Base-by-base conservation (phyloP, 92 coral and sea anemone species). In the Porites cylindrica region DNA sequence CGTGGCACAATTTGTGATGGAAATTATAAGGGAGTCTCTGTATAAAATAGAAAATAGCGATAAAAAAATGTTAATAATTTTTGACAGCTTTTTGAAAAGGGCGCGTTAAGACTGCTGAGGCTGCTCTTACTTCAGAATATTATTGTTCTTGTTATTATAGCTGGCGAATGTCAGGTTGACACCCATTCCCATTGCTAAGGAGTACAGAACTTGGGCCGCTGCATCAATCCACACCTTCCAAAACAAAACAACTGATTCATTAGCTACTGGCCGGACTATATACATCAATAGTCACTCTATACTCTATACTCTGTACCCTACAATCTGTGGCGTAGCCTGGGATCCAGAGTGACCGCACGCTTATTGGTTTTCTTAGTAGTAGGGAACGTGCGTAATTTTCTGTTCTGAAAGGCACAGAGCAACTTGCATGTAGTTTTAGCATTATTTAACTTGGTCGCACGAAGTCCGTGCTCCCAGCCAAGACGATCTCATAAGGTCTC, bases 151-250 rank as follows among this genome's bases (percentile, higher is more conserved):
- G n/a, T 88, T 91, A 66, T 94, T 96, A 91, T 94, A 96, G 81
- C 99, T 96, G 68, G 96, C 94, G 76, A 95, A 96, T 10, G 89
- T 92, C 10, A 96, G 91, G 12, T 91, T 89, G 12, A 94, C 99
- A 11, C 98, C 99, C 66, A 94, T 75, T 4, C 99, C 99, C 87
- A 96, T 91, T 0, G 95, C 91, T 64, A 96, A 78, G 1, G 99
- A 94, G 80, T 94, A 94, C 68, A 94, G 85, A 47, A 96, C 93
- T 72, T 94, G 99, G 0, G 98, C 90, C 1, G 99, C 99, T 9
- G 95, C 99, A 50, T 91, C 98, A 1, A 96, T 77, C 99, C 99
- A 96, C 19, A 94, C 99, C 99, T 96, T 38, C 61, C 11, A 12
- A 10, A 56, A 56, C 61, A 56, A 56, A 10, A 54, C 12, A 54